Conservation (phyloP, 2,113 vertebrate genomes). For the Xerus inauris region DNA sequence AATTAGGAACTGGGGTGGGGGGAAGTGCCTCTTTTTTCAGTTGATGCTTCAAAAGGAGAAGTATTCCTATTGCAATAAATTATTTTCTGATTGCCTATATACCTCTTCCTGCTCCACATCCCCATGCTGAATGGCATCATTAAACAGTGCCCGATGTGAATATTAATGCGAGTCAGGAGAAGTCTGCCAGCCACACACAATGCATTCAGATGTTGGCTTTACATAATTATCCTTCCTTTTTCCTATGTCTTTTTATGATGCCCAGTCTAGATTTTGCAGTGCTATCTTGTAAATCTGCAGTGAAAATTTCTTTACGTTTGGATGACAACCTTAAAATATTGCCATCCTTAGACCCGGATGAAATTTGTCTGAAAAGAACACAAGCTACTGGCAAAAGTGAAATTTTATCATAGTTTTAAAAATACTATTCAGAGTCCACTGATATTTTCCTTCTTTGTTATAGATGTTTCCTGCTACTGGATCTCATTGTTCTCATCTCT, state of each 20-base stretch:
- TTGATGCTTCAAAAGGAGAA: constrained; percentile 68
- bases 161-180: constrained; percentile 77
- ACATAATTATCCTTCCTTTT: constrained; percentile 72
- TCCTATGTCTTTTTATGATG: constrained; percentile 68
- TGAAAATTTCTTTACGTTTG: constrained; percentile 63
- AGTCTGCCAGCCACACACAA: constrained; percentile 76
- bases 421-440: background rate
- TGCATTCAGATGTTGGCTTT: constrained; percentile 79
- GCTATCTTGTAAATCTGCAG: constrained; percentile 63
- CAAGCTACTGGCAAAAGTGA: constrained; percentile 32
- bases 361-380: constrained; percentile 49
- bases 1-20: constrained; percentile 61
- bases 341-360: constrained; percentile 24
- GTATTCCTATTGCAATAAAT: constrained; percentile 80
- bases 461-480: background rate
- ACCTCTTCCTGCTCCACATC: constrained; percentile 72
- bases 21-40: constrained; percentile 57
- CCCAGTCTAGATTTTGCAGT: constrained; percentile 58
- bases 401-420: constrained; percentile 59
- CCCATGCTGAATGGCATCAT: constrained; percentile 79
- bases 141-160: constrained; percentile 81
- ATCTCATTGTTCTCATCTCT: background rate
- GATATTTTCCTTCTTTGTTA: background rate
- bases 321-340: constrained; percentile 58
- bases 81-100: constrained; percentile 80